Evolutionary conservation across 2,797 vertebrate species (phyloP).

Genomic region (Lithobates pipiens): DNA sequence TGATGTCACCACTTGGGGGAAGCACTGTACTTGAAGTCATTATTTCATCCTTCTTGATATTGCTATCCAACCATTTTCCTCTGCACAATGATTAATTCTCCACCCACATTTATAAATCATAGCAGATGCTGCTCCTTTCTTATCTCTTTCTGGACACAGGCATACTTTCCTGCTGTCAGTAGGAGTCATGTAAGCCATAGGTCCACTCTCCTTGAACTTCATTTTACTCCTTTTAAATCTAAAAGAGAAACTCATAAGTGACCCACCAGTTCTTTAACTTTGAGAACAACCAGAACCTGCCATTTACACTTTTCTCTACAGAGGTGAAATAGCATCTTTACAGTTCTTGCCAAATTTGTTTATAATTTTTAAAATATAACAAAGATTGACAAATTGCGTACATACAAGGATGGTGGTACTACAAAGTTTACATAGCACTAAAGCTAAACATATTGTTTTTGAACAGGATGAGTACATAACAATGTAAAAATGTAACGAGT

Average conservation of each 20-base stretch:
- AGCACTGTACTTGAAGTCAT: slow-evolving; percentile 8
- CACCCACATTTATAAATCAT: background rate
- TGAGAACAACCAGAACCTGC: no score
- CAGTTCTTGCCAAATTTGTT: no score
- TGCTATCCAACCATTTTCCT: slow-evolving; percentile 32
- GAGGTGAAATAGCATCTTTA: no score
- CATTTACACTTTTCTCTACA: no score
- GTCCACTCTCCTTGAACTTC: slow-evolving; percentile 34
- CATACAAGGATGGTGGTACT: no score
- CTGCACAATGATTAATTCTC: background rate
- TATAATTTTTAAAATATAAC: no score
- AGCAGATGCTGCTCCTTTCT: slow-evolving; percentile 43
- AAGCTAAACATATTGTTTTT: no score
- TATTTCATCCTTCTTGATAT: background rate
- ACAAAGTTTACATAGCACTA: no score
- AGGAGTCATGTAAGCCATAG: slow-evolving; percentile 14
- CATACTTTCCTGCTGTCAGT: slow-evolving; percentile 10
- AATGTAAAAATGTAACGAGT: no score
- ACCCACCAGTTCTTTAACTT: background rate
- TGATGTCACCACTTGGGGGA: slow-evolving; percentile 36
- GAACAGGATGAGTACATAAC: no score
- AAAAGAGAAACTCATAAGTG: background rate
- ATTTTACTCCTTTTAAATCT: slow-evolving; percentile 11
- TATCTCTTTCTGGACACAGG: slow-evolving; percentile 1
- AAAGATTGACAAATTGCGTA: no score